A percentile compares a stretch with the other conserved stretches of the same genome.
Evolutionary conservation across 2,888 invertebrate species (phyloP).

Genomic region (Monochamus alternatus): DNA sequence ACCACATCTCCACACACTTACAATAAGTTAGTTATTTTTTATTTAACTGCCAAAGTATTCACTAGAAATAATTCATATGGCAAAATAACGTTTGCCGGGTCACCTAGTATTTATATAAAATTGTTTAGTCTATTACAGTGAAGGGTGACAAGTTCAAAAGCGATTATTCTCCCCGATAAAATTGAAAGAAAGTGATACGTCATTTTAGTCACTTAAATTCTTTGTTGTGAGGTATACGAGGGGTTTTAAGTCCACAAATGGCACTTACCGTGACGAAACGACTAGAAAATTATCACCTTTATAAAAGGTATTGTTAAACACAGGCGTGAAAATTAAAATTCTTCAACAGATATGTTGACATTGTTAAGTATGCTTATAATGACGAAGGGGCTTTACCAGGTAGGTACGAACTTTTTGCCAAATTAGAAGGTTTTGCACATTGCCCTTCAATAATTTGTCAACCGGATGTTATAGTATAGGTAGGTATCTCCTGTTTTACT

Average conservation of each 20-base stretch:
- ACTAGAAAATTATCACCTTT: constrained; percentile 36
- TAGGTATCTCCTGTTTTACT: too few relatives aligned
- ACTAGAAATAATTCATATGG: too few relatives aligned
- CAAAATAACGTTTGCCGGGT: too few relatives aligned
- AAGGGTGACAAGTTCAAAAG: neutral
- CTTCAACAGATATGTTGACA: constrained; percentile 31
- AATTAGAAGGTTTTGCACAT: neutral
- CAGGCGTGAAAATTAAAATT: constrained; percentile 34
- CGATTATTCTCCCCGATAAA: constrained; percentile 13
- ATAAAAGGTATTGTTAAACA: constrained; percentile 35
- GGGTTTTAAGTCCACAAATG: constrained; percentile 33
- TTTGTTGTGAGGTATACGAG: constrained; percentile 28
- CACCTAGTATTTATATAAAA: too few relatives aligned
- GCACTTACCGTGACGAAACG: constrained; percentile 35
- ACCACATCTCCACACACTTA: too few relatives aligned
- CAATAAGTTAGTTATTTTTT: too few relatives aligned
- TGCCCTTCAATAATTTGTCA: too few relatives aligned
- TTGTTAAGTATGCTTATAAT: constrained; percentile 26
- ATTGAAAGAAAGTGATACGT: constrained; percentile 29
- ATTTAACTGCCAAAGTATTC: too few relatives aligned
- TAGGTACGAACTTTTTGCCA: constrained; percentile 6
- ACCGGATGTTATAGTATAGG: too few relatives aligned
- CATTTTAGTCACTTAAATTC: constrained; percentile 24
- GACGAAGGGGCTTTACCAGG: constrained; percentile 13
- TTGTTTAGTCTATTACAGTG: too few relatives aligned